These are phyloP conservation scores for Caenorhabditis sp. DNA, from an alignment of 2,888 invertebrate genomes.

Conservation along the genomic window DNA sequence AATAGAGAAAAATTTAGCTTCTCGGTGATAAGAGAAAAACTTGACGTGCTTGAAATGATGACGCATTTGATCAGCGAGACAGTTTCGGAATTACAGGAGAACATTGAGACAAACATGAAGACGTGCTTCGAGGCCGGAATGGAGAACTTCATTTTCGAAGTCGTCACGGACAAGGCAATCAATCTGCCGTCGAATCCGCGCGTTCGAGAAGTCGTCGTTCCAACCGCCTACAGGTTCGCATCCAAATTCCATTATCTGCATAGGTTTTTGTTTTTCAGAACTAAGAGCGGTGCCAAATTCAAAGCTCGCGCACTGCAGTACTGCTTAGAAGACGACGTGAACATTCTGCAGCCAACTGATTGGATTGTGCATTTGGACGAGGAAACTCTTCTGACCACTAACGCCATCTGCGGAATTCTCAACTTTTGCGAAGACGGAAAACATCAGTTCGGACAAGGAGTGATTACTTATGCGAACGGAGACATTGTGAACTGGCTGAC, in stretches of 20 bases:
- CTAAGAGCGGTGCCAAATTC: slow-evolving; percentile 92
- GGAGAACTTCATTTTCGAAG: slow-evolving; percentile 90
- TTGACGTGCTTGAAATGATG: slow-evolving; percentile 24
- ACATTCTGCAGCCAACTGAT: slow-evolving; percentile 83
- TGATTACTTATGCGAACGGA: slow-evolving; percentile 89
- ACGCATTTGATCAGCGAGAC: slow-evolving; percentile 9
- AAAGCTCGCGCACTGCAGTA: slow-evolving; percentile 95
- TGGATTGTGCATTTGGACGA: slow-evolving; percentile 95
- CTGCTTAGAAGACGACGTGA: slow-evolving; percentile 92
- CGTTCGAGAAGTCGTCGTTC: slow-evolving; percentile 89
- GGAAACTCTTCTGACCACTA: slow-evolving; percentile 93
- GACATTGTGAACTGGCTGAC: slow-evolving; percentile 96
- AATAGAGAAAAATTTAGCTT: not conserved
- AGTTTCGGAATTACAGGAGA: slow-evolving; percentile 69
- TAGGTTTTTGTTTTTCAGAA: too few relatives aligned
- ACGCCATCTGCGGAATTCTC: slow-evolving; percentile 85
- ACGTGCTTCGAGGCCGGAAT: slow-evolving; percentile 86
- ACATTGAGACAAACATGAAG: slow-evolving; percentile 75
- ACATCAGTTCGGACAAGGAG: slow-evolving; percentile 92
- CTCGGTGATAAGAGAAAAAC: slow-evolving; percentile 22
- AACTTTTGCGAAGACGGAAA: slow-evolving; percentile 95
- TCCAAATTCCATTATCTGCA: too few relatives aligned
- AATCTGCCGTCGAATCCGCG: slow-evolving; percentile 83
- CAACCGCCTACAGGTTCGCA: slow-evolving; percentile 80
- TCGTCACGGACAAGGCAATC: slow-evolving; percentile 89